phyloP scores from a whole-genome alignment of 2,113 vertebrate species.

The Nycticorax nycticorax region DNA sequence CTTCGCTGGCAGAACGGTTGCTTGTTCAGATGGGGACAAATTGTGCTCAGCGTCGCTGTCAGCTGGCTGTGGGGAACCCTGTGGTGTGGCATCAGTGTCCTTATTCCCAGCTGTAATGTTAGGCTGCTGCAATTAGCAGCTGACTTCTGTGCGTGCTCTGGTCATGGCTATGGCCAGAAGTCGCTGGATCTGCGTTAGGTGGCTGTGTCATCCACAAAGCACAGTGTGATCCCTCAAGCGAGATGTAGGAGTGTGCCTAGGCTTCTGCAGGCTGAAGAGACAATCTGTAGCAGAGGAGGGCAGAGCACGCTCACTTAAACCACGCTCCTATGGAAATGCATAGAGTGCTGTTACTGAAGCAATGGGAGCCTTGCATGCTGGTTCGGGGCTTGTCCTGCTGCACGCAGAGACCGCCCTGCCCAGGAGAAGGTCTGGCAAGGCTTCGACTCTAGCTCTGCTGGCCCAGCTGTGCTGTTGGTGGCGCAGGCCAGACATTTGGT shows the following conservation, averaged over 20 bases:
- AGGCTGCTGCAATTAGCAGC: background rate
- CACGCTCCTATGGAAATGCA: background rate
- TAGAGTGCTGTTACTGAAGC: background rate
- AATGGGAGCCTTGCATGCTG: accelerated
- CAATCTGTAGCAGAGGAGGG: conserved; percentile 6
- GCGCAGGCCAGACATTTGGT: background rate
- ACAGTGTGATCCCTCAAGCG: background rate
- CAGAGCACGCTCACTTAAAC: background rate
- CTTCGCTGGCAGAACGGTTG: background rate
- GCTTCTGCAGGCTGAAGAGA: background rate
- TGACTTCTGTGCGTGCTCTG: background rate
- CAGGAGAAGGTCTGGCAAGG: background rate
- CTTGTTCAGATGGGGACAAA: background rate
- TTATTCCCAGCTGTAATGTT: background rate
- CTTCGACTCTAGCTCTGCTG: background rate
- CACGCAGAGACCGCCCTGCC: background rate
- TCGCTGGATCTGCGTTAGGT: background rate
- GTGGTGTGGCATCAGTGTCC: background rate
- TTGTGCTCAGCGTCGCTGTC: background rate
- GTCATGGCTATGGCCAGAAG: background rate
- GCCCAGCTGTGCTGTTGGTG: background rate
- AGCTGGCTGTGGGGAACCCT: background rate
- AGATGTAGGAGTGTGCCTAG: background rate
- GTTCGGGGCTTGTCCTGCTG: background rate
- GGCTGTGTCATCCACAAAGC: background rate